Evolutionary conservation across 1,140 invertebrate genomes (phyloP).

Genomic region (Leptestheria dahalacensis): DNA sequence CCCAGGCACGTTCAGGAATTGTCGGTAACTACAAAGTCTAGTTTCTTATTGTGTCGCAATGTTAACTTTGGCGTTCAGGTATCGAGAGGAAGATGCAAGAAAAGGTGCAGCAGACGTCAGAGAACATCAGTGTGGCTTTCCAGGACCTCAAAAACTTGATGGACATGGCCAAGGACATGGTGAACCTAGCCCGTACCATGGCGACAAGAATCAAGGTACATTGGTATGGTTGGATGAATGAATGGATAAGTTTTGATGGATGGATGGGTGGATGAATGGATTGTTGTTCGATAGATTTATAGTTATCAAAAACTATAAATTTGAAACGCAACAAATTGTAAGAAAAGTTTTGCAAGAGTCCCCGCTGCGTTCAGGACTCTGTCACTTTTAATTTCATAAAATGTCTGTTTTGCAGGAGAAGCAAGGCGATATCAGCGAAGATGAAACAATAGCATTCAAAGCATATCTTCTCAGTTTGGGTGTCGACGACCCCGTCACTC

Average conservation of each 20-base stretch:
- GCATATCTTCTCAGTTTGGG: slow-evolving; percentile 90
- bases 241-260: too few relatives aligned
- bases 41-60: neutral
- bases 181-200: slow-evolving; percentile 76
- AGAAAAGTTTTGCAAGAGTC: too few relatives aligned
- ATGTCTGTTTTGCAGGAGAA: slow-evolving; percentile 49
- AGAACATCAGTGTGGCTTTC: slow-evolving; percentile 82
- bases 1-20: slow-evolving; percentile 64
- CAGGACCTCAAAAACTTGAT: slow-evolving; percentile 90
- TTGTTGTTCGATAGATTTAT: too few relatives aligned
- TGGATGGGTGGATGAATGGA: too few relatives aligned
- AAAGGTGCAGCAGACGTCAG: slow-evolving; percentile 74
- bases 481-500: slow-evolving; percentile 91
- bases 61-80: slow-evolving; percentile 31
- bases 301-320: too few relatives aligned
- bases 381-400: too few relatives aligned
- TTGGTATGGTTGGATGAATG: neutral
- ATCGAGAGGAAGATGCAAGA: slow-evolving; percentile 86
- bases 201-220: slow-evolving; percentile 74
- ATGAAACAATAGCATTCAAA: slow-evolving; percentile 92
- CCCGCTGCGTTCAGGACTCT: too few relatives aligned
- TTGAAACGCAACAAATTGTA: too few relatives aligned
- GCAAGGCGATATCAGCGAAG: slow-evolving; percentile 90
- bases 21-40: slow-evolving; percentile 29
- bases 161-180: slow-evolving; percentile 95